Percentiles rank a stretch among this genome's conserved stretches.
Conservation (phyloP, 2,888 invertebrate species). For the Pherbina coryleti region DNA sequence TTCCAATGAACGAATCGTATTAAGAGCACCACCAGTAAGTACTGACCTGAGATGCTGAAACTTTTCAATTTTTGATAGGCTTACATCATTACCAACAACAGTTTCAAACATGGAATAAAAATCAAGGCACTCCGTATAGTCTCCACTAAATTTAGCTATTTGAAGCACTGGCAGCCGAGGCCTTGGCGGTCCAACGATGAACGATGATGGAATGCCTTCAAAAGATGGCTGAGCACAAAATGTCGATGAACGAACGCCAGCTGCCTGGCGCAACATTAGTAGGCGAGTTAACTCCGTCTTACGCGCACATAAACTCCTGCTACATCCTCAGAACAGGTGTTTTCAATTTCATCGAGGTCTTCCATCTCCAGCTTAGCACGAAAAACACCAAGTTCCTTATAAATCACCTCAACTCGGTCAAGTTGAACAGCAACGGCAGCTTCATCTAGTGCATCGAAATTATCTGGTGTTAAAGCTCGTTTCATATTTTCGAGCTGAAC, state of each 20-base stretch:
- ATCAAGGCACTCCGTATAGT: conserved; percentile 39
- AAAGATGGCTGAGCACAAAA: too few relatives aligned
- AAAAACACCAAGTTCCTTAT: conserved; percentile 6
- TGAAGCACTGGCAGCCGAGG: conserved; percentile 28
- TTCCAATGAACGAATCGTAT: conserved; percentile 42
- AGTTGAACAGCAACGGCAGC: too few relatives aligned
- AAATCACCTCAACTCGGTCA: not conserved
- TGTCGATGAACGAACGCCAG: too few relatives aligned
- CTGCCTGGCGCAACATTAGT: too few relatives aligned
- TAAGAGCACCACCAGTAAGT: conserved; percentile 32
- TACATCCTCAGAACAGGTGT: too few relatives aligned
- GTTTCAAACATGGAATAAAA: conserved; percentile 43
- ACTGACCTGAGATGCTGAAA: conserved; percentile 41
- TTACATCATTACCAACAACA: conserved; percentile 30
- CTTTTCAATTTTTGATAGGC: conserved; percentile 42
- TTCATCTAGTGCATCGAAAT: too few relatives aligned
- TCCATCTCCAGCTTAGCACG: conserved; percentile 19
- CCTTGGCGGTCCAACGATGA: not conserved
- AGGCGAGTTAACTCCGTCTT: too few relatives aligned
- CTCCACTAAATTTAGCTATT: conserved; percentile 38
- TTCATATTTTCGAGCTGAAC: not conserved
- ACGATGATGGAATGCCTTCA: conserved; percentile 8
- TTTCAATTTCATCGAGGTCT: not conserved
- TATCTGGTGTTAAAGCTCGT: not conserved
- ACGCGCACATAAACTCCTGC: too few relatives aligned